Conservation (phyloP, 2,113 vertebrate species). For the Ciconia maguari region DNA sequence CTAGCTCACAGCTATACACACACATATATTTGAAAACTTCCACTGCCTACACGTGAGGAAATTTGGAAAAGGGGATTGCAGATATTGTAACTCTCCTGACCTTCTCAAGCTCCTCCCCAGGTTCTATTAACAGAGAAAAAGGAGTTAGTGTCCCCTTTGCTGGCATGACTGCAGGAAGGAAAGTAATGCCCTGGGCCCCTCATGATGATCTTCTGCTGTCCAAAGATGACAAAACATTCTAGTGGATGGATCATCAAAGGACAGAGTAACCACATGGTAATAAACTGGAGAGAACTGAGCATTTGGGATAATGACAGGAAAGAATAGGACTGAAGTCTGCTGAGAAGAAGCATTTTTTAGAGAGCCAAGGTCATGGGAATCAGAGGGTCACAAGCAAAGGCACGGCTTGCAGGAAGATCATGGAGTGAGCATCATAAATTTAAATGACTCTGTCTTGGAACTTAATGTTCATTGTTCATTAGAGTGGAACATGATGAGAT, state of each 20-base stretch:
- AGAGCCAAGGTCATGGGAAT: slow-evolving; percentile 44
- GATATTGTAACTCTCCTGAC: neutral
- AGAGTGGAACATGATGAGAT: neutral
- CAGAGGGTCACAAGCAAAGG: neutral
- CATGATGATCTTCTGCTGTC: neutral
- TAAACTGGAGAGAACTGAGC: neutral
- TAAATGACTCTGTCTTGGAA: neutral
- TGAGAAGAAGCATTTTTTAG: slow-evolving; percentile 18
- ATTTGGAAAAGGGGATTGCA: neutral
- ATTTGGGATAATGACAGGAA: slow-evolving; percentile 10
- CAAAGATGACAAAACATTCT: neutral
- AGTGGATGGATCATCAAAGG: neutral
- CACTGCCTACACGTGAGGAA: neutral
- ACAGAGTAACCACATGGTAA: neutral
- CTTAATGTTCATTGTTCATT: neutral
- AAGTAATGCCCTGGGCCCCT: neutral
- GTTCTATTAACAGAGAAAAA: neutral
- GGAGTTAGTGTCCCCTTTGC: neutral
- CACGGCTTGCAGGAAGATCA: slow-evolving; percentile 22
- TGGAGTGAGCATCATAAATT: slow-evolving; percentile 11
- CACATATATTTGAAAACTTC: neutral
- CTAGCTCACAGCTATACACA: neutral
- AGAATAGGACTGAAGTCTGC: neutral
- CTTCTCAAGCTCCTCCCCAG: neutral
- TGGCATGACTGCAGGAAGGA: neutral